Evolutionary conservation across 2,888 invertebrate genomes (phyloP).

Genomic region (Cosmia trapezina): DNA sequence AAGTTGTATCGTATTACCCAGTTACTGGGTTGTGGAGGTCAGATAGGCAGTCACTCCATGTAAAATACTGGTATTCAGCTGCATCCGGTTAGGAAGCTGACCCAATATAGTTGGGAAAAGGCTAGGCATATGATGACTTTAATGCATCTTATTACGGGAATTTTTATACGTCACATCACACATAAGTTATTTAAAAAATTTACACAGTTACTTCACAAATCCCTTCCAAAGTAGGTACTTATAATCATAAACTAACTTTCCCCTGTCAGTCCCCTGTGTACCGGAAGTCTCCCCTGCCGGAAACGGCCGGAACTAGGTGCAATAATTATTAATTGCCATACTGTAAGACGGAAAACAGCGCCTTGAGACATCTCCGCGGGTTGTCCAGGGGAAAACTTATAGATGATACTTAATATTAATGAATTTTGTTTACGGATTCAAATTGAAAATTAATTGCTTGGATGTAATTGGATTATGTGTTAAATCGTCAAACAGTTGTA

Average conservation of each 20-base stretch:
- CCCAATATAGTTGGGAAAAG: too few relatives aligned
- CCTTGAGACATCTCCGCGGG: constrained; percentile 82
- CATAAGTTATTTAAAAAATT: constrained; percentile 23
- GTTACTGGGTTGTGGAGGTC: too few relatives aligned
- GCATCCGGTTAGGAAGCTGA: too few relatives aligned
- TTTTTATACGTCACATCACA: too few relatives aligned
- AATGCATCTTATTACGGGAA: too few relatives aligned
- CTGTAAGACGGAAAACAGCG: constrained; percentile 75
- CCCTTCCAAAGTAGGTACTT: constrained; percentile 73
- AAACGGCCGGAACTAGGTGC: constrained; percentile 86
- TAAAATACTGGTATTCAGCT: too few relatives aligned
- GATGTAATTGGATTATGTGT: constrained; percentile 50
- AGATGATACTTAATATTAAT: constrained; percentile 62
- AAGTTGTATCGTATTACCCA: too few relatives aligned
- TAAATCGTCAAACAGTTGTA: not conserved
- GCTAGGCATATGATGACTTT: too few relatives aligned
- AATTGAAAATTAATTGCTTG: constrained; percentile 71
- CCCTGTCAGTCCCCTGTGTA: constrained; percentile 57
- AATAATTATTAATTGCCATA: constrained; percentile 89
- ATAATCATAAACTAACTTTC: constrained; percentile 74
- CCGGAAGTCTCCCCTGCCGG: constrained; percentile 81
- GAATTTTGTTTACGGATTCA: constrained; percentile 62
- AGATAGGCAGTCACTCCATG: too few relatives aligned
- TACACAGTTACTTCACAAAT: constrained; percentile 60
- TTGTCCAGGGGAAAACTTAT: constrained; percentile 66